Percentiles rank a stretch among this genome's conserved stretches.
phyloP scores from a whole-genome alignment of 2,888 invertebrate genomes.

The Temnothorax ravouxi region DNA sequence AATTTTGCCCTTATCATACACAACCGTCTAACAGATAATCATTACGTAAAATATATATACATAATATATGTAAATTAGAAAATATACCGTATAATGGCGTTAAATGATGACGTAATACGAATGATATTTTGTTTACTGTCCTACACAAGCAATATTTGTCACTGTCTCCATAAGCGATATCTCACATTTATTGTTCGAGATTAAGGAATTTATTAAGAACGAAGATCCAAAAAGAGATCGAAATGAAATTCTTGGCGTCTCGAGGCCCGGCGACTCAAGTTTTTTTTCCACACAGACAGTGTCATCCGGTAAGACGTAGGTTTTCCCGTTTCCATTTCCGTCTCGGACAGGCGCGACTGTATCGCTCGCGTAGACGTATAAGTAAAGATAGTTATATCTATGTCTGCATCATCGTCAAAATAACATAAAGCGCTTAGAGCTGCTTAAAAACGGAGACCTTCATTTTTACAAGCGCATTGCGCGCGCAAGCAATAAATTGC shows the following conservation, averaged over 20 bases:
- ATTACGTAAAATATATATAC: slow-evolving; percentile 27
- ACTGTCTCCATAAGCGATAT: neutral
- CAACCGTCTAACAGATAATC: slow-evolving; percentile 20
- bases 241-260: slow-evolving; percentile 3
- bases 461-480: slow-evolving; percentile 54
- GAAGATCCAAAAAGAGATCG: slow-evolving; percentile 7
- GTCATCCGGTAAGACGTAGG: slow-evolving; percentile 66
- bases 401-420: slow-evolving; percentile 51
- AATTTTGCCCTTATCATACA: slow-evolving; percentile 18
- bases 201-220: slow-evolving; percentile 6
- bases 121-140: slow-evolving; percentile 29
- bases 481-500: slow-evolving; percentile 36
- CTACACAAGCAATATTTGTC: slow-evolving; percentile 6
- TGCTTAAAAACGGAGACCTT: slow-evolving; percentile 10
- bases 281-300: slow-evolving; percentile 58
- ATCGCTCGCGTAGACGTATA: slow-evolving; percentile 13
- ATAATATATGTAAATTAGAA: slow-evolving; percentile 6
- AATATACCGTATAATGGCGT: neutral
- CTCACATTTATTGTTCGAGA: neutral
- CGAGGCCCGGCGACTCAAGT: slow-evolving; percentile 35
- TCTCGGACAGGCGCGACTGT: slow-evolving; percentile 42
- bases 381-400: slow-evolving; percentile 55
- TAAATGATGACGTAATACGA: slow-evolving; percentile 15
- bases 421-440: slow-evolving; percentile 39
- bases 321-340: slow-evolving; percentile 73